Evolutionary conservation across 2,113 vertebrate genomes (phyloP).

Genomic region (Procapra przewalskii): DNA sequence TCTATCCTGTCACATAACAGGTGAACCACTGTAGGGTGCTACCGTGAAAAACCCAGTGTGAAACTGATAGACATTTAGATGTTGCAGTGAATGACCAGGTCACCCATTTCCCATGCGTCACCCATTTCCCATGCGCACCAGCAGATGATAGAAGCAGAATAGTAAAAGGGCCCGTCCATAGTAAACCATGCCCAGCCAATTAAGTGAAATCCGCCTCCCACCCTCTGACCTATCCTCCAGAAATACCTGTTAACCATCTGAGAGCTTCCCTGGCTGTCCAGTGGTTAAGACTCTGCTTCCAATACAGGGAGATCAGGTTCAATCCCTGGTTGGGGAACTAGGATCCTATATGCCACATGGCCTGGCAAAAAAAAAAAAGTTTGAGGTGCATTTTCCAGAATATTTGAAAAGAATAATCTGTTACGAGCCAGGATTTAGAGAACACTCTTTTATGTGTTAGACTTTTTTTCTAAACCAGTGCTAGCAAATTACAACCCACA

Average conservation of each 20-base stretch:
- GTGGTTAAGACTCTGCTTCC: neutral
- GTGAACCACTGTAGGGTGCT: neutral
- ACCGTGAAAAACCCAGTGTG: neutral
- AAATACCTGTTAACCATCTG: neutral
- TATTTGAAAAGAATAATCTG: neutral
- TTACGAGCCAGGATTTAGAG: neutral
- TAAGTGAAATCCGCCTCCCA: neutral
- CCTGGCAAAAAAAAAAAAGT: neutral
- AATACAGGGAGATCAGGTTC: neutral
- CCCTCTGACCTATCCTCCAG: neutral
- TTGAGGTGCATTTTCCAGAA: neutral
- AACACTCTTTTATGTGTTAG: neutral
- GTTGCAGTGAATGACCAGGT: neutral
- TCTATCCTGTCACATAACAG: neutral
- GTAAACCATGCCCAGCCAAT: neutral
- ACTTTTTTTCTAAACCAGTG: neutral
- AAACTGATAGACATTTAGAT: neutral
- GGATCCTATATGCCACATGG: neutral
- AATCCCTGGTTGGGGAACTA: neutral
- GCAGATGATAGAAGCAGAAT: neutral
- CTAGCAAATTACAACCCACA: neutral
- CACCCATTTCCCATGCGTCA: neutral
- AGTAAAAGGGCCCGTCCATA: neutral
- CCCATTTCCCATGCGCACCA: neutral
- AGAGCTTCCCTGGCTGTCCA: neutral